Conservation (phyloP, 2,888 invertebrate species). For the Drosophila imparisetae region DNA sequence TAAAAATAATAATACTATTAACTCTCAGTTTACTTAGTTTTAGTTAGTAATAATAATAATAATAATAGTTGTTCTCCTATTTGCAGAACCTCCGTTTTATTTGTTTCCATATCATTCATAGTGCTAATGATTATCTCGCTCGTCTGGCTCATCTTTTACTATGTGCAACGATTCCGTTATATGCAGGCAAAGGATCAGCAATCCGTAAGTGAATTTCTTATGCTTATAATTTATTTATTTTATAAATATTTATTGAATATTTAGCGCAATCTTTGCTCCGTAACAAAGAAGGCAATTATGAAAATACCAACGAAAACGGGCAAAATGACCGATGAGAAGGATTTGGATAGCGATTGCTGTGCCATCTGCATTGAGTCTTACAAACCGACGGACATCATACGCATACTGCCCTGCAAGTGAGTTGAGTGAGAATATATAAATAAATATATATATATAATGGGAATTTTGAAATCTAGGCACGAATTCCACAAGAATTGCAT, state of each 20-base stretch:
- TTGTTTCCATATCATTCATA: conserved; percentile 97
- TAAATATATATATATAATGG: background rate
- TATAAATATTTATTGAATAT: conserved; percentile 70
- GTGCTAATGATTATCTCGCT: conserved; percentile 97
- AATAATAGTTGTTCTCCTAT: conserved; percentile 45
- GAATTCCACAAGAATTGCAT: conserved; percentile 98
- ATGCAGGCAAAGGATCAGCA: conserved; percentile 97
- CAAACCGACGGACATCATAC: conserved; percentile 92
- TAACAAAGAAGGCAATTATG: conserved; percentile 96
- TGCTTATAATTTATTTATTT: background rate
- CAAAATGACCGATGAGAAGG: conserved; percentile 94
- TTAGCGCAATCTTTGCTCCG: conserved; percentile 94
- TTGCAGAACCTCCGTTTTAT: conserved; percentile 94
- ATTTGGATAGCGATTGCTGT: conserved; percentile 95
- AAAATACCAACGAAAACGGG: conserved; percentile 96
- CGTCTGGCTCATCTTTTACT: conserved; percentile 98
- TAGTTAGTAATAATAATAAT: background rate
- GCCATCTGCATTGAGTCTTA: conserved; percentile 98
- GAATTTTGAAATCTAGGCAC: conserved; percentile 87
- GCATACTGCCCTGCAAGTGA: conserved; percentile 96
- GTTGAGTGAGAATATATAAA: conserved; percentile 66
- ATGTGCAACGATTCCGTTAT: conserved; percentile 96
- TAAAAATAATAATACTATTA: background rate
- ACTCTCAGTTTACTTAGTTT: background rate
- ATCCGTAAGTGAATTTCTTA: conserved; percentile 88